A percentile compares a stretch with the other conserved stretches of the same genome.
phyloP scores from a whole-genome alignment of 2,888 invertebrate species.

The Chrysolina haemoptera region DNA sequence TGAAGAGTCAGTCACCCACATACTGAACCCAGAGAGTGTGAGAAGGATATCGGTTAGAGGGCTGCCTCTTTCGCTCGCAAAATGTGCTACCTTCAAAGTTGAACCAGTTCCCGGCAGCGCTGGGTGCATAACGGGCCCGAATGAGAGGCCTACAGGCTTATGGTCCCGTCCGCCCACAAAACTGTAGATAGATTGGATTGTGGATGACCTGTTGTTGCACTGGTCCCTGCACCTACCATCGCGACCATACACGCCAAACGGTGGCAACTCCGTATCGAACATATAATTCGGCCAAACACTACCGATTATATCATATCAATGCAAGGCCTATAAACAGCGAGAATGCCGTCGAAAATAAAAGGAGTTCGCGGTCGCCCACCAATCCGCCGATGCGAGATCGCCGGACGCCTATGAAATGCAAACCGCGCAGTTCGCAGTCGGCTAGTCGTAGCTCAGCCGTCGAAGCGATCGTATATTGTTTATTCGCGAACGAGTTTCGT shows the following conservation, averaged over 20 bases:
- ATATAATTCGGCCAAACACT: background rate
- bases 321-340: background rate
- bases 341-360: constrained; percentile 24
- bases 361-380: constrained; percentile 12
- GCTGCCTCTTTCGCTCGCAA: too few relatives aligned
- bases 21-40: too few relatives aligned
- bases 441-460: constrained; percentile 35
- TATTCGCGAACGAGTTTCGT: constrained; percentile 29
- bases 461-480: constrained; percentile 34
- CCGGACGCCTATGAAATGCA: constrained; percentile 53
- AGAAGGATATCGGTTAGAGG: too few relatives aligned
- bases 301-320: constrained; percentile 14
- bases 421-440: constrained; percentile 56
- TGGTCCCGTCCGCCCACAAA: too few relatives aligned
- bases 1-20: too few relatives aligned
- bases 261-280: background rate
- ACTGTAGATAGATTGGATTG: too few relatives aligned
- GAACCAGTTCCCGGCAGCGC: too few relatives aligned
- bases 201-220: too few relatives aligned
- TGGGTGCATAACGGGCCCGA: too few relatives aligned
- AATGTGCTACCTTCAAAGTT: too few relatives aligned
- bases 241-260: background rate
- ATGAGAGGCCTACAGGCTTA: too few relatives aligned
- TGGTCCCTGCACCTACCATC: too few relatives aligned
- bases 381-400: constrained; percentile 16